Conservation (phyloP, 2,113 vertebrate species). For the Malaclemys terrapin region DNA sequence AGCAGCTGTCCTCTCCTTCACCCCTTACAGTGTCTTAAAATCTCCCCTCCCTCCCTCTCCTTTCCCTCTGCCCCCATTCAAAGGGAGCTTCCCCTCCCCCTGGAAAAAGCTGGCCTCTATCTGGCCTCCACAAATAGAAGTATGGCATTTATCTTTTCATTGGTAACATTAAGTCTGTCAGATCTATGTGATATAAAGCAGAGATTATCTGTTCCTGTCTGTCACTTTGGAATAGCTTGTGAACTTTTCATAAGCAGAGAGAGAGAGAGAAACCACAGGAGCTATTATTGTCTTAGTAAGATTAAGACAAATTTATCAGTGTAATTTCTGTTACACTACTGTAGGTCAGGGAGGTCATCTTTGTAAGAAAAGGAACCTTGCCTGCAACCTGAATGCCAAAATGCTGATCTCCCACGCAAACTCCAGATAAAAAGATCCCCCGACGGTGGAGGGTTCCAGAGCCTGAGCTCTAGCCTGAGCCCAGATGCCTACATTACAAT, state of each 20-base stretch:
- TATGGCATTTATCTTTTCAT: slow-evolving; percentile 52
- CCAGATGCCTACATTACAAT: neutral
- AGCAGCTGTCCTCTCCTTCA: neutral
- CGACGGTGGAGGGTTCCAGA: slow-evolving; percentile 18
- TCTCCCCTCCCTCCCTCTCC: neutral
- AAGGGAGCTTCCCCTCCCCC: neutral
- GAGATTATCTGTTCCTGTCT: slow-evolving; percentile 64
- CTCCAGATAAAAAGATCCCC: slow-evolving; percentile 25
- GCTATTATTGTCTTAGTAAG: slow-evolving; percentile 68
- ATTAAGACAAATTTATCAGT: slow-evolving; percentile 23
- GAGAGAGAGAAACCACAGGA: slow-evolving; percentile 61
- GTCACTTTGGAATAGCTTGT: slow-evolving; percentile 61
- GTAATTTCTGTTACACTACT: slow-evolving; percentile 53
- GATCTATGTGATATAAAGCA: slow-evolving; percentile 64
- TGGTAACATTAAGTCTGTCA: slow-evolving; percentile 57
- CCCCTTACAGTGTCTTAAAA: neutral
- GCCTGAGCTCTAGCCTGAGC: neutral
- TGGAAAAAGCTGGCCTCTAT: neutral
- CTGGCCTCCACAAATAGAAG: slow-evolving; percentile 38
- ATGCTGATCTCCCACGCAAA: neutral
- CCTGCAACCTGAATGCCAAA: slow-evolving; percentile 50
- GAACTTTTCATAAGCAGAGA: slow-evolving; percentile 67
- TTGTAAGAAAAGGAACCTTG: slow-evolving; percentile 28
- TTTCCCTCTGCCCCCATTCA: neutral
- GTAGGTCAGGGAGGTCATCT: slow-evolving; percentile 30